These are phyloP conservation scores for Channallabes apus DNA, from an alignment of 2,797 vertebrate species.

Conservation along the genomic window DNA sequence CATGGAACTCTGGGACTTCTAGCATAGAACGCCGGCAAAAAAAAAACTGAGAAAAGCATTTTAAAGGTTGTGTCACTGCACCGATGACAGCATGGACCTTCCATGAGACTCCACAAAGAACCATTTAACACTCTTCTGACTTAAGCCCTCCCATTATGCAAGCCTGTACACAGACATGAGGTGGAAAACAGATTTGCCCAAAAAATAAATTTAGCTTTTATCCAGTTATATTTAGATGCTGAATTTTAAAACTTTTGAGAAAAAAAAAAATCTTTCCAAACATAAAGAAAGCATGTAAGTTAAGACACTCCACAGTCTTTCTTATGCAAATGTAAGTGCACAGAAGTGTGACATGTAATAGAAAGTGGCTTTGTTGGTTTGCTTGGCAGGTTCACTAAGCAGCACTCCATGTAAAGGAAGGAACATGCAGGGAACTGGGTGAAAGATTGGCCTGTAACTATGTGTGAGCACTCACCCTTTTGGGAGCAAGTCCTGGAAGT, in stretches of 20 bases:
- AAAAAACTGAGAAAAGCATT: neutral
- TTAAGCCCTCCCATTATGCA: constrained; percentile 31
- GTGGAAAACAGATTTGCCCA: constrained; percentile 23
- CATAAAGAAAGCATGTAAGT: neutral
- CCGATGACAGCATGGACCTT: constrained; percentile 37
- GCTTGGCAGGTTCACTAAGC: constrained; percentile 4
- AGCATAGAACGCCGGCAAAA: neutral
- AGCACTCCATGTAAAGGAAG: constrained; percentile 18
- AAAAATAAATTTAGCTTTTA: neutral
- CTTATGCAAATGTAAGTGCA: constrained; percentile 17
- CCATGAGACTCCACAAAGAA: constrained; percentile 40
- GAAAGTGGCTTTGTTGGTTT: neutral
- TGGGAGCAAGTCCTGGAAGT: constrained; percentile 95
- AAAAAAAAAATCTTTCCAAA: neutral
- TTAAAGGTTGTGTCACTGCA: constrained; percentile 44
- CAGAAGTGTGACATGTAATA: constrained; percentile 8
- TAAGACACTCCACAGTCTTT: neutral
- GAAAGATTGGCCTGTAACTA: constrained; percentile 4
- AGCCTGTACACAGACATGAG: constrained; percentile 24
- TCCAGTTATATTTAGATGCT: neutral
- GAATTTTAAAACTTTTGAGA: neutral
- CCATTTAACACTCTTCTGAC: constrained; percentile 21
- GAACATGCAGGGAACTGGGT: neutral
- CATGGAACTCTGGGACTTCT: neutral
- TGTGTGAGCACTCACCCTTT: constrained; percentile 84